Evolutionary conservation across 2,888 invertebrate species (phyloP), one percentile per base, ranked within the genome.

Genomic region (Fissipunctia ypsillon): DNA sequence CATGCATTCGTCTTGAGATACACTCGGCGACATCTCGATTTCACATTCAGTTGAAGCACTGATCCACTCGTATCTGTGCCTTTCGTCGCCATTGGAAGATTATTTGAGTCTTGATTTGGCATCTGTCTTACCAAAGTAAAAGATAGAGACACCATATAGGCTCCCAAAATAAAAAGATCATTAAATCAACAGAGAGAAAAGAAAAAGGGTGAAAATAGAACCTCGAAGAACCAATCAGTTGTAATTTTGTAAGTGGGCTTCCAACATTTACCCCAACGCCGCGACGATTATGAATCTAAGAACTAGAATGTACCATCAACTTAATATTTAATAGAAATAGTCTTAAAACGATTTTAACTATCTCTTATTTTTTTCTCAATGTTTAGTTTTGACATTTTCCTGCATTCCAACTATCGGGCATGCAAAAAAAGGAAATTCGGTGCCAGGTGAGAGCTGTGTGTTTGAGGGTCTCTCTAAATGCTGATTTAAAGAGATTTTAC

Each of bases 1-100:
- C 89, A 92, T 91, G 92, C 93, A 94, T 94, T 95, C 95, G 94
- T 95, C 95, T 95, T 95, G 92, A 95, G 95, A 95, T 95, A 92
- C 92, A 93, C 93, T 94, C 91, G 87, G 85, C 88, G 91, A 92
- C 92, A 94, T 94, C 94, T 94, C 94, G 93, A 94, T 95, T 94
- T 94, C 93, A 94, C 90, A 94, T 95, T 94, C 93, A 94, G 90
- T 83, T 86, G 82, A 82, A 88, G 87, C 85, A 83, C 73, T 91
- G 89, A 91, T 91, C 86, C 81, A 84, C 87, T 91, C 85, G 80
- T 87, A 84, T 88, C 86, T 90, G 80, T 54, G 41, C 38, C 38
- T 66, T 54, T 61, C 41, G 35, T 54, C 35, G 52, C 35, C 28
- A 28, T 59, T 61, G 16, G 25, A 56, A 54, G 16, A 50, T 16